Evolutionary conservation across 1,140 invertebrate species (phyloP).

Genomic region (Apis mellifera): Amel_HAv3.1 CM009931.2:23327001-23327500

Average conservation of each 20-base stretch:
- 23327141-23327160: neutral
- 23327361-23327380: no score
- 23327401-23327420: neutral
- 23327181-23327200: no score
- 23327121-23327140: neutral
- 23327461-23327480: neutral
- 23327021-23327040: neutral
- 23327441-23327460: no score
- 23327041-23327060: no score
- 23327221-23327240: neutral
- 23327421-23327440: neutral
- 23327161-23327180: no score
- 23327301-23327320: neutral
- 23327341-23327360: neutral
- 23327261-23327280: neutral
- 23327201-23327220: neutral
- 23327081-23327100: neutral
- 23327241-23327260: conserved; percentile 1
- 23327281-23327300: neutral
- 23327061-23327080: neutral
- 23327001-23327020: no score
- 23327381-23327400: neutral
- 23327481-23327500: neutral
- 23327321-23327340: neutral
- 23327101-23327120: no score